Conservation (phyloP, 2,888 invertebrate genomes). For the Clanis bilineata region DNA sequence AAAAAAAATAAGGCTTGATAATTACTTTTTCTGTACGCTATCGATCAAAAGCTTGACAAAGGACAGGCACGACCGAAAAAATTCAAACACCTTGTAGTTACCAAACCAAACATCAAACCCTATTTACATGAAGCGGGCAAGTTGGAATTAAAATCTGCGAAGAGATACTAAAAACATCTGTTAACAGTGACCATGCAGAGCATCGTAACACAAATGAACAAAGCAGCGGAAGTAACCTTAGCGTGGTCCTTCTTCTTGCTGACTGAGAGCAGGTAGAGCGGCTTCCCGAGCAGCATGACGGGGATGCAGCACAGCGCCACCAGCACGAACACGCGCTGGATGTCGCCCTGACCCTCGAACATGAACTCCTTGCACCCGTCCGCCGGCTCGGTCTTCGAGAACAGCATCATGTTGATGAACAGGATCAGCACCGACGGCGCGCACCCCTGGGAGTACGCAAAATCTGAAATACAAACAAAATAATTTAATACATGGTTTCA, state of each 20-base stretch:
- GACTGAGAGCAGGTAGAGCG: constrained; percentile 86
- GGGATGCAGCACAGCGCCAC: constrained; percentile 93
- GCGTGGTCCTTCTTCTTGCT: constrained; percentile 54
- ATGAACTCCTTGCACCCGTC: constrained; percentile 83
- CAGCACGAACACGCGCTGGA: constrained; percentile 91
- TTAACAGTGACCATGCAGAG: no score
- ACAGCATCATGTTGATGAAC: constrained; percentile 99
- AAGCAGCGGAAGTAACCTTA: constrained; percentile 58
- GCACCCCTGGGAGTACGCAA: constrained; percentile 80
- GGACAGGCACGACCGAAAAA: no score
- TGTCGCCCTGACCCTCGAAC: constrained; percentile 85
- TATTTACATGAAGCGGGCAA: no score
- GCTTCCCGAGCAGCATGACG: constrained; percentile 96
- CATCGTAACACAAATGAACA: no score
- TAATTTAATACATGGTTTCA: not conserved
- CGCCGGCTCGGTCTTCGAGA: constrained; percentile 83
- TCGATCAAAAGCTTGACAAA: no score
- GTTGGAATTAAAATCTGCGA: no score
- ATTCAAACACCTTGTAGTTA: no score
- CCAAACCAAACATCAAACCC: no score
- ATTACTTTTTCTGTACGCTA: no score
- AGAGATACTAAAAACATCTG: no score
- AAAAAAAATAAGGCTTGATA: no score
- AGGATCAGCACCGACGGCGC: constrained; percentile 98
- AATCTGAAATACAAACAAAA: constrained; percentile 38